Evolutionary conservation across 2,113 vertebrate genomes (phyloP).

Genomic region (Barnardius zonarius): DNA sequence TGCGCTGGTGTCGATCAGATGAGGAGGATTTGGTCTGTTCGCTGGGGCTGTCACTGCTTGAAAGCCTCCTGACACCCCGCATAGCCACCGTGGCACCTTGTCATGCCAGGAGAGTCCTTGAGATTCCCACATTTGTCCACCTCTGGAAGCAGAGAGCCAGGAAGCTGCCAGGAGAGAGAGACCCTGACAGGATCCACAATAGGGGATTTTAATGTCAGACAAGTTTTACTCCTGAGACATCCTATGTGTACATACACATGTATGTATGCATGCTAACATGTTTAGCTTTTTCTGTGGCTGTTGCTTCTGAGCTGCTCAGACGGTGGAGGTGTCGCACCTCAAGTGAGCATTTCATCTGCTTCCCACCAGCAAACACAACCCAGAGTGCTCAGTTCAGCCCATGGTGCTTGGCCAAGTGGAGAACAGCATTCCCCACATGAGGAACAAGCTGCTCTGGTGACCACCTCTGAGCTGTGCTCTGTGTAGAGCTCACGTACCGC

Average conservation of each 20-base stretch:
- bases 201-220: neutral
- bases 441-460: neutral
- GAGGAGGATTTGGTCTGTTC: neutral
- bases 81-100: neutral
- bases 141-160: neutral
- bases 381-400: neutral
- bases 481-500: accelerated
- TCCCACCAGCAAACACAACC: neutral
- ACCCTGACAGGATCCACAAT: neutral
- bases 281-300: neutral
- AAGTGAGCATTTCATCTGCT: neutral
- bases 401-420: neutral
- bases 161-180: neutral
- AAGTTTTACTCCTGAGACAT: neutral
- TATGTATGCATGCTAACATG: neutral
- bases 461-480: neutral
- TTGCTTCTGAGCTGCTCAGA: neutral
- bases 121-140: neutral
- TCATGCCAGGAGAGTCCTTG: neutral
- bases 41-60: neutral
- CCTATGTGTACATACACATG: neutral
- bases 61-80: neutral
- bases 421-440: neutral
- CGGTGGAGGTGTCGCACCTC: neutral
- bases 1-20: neutral